Evolutionary conservation across 2,797 vertebrate genomes (phyloP), one percentile per base, ranked within the genome.

Genomic region (Sandelia bainsii): DNA sequence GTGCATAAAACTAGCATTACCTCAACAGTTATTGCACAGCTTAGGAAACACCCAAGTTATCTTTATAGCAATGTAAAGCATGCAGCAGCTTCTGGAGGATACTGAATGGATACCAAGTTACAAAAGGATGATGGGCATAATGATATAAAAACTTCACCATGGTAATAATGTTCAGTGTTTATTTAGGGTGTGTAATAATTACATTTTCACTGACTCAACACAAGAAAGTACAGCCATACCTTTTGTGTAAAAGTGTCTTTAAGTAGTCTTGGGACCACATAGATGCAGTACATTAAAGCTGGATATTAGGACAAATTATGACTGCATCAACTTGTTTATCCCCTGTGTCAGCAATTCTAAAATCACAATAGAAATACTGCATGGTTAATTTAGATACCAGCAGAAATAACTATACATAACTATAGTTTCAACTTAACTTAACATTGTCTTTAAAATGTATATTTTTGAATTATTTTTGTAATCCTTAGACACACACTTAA

Each of bases 121-220:
- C 8, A 34, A 34, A 34, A 34, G 9, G 32, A 34, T 34, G 32
- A 34, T 34, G 1, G 27, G 8, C 32, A 34, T 34, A 34, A 34
- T n/a, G n/a, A n/a, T 20, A 57, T 44, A 45, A 69, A 53, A 62
- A 32, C 23, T 59, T 19, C 44, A 40, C 29, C 53, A 22, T 45
- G 50, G 46, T 53, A 82, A 75, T 40, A n/a, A 61, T 14, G 29
- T 45, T 16, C 25, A 11, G 19, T 62, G 63, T 29, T 16, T 5
- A 29, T 29, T 4, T 29, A 29, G 27, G 11, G 3, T 8, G 3
- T 65, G 45, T 1, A 1, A 37, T 58, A 50, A 58, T 81, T 52
- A 0, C 5, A 77, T 70, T 70, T 69, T 58, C 46, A 65, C 50
- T 42, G 23, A 39, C 44, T 48, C 14, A 19, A 39, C 53, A 71